Percentiles rank a stretch among this genome's conserved stretches.
Evolutionary conservation across 2,888 invertebrate species (phyloP).

Genomic region (Lasioglossum morio): DNA sequence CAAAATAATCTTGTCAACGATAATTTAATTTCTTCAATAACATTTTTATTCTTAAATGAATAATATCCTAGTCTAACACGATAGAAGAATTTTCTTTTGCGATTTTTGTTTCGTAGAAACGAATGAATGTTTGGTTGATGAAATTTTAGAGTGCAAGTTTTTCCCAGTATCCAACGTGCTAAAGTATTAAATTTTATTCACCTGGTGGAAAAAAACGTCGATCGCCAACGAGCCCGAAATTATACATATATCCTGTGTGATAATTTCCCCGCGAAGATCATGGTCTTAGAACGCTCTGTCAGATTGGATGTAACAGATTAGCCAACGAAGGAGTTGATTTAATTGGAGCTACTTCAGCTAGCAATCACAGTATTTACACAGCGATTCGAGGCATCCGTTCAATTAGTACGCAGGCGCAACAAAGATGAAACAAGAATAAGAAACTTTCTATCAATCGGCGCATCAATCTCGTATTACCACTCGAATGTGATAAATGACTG

Average conservation of each 20-base stretch:
- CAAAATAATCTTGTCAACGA: background rate
- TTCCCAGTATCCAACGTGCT: background rate
- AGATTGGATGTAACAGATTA: background rate
- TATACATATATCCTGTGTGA: background rate
- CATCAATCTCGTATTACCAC: background rate
- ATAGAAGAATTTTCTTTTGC: background rate
- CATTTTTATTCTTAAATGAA: background rate
- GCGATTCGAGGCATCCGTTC: background rate
- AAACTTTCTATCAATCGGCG: background rate
- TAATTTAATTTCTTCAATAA: background rate
- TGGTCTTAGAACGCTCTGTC: background rate
- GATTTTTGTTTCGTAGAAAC: background rate
- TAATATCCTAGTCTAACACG: background rate
- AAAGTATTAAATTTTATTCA: background rate
- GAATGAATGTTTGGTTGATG: background rate
- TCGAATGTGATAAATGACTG: background rate
- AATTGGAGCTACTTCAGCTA: background rate
- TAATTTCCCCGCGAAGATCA: background rate
- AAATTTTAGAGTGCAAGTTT: background rate
- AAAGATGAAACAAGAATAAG: background rate
- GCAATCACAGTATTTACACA: conserved; percentile 6
- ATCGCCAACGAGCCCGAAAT: background rate
- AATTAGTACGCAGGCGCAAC: background rate
- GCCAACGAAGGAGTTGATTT: background rate
- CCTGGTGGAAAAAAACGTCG: background rate